Evolutionary conservation across 2,797 vertebrate species (phyloP).

Genomic region (Morus bassanus): DNA sequence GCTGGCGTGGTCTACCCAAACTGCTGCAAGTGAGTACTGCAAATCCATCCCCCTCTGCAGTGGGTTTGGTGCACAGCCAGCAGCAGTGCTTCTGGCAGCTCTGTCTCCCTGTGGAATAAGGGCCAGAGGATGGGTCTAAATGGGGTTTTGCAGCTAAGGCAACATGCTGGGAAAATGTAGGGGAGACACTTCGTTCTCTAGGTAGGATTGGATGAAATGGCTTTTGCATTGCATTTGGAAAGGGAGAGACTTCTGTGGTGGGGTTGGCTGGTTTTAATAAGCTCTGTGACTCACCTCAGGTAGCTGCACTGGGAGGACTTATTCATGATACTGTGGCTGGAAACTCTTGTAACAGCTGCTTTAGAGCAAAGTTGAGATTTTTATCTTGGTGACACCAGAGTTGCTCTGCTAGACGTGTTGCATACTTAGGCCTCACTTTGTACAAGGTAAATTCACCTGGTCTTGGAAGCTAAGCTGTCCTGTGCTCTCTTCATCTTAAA

Average conservation of each 20-base stretch:
- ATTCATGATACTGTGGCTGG: not conserved
- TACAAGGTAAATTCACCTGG: not conserved
- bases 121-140: not conserved
- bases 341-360: not conserved
- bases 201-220: not conserved
- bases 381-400: not conserved
- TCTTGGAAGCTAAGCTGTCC: not conserved
- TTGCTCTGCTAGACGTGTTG: not conserved
- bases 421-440: not conserved
- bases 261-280: not conserved
- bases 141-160: not conserved
- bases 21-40: constrained; percentile 93
- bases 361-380: not conserved
- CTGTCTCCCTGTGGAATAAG: not conserved
- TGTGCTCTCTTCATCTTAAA: not conserved
- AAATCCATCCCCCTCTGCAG: not conserved
- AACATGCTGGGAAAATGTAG: not conserved
- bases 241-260: not conserved
- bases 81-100: not conserved
- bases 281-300: not conserved
- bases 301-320: not conserved
- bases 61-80: not conserved
- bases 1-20: constrained; percentile 89
- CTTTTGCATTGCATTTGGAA: not conserved
- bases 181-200: not conserved